Evolutionary conservation across 2,888 invertebrate species (phyloP).

Genomic region (Operophtera brumata): DNA sequence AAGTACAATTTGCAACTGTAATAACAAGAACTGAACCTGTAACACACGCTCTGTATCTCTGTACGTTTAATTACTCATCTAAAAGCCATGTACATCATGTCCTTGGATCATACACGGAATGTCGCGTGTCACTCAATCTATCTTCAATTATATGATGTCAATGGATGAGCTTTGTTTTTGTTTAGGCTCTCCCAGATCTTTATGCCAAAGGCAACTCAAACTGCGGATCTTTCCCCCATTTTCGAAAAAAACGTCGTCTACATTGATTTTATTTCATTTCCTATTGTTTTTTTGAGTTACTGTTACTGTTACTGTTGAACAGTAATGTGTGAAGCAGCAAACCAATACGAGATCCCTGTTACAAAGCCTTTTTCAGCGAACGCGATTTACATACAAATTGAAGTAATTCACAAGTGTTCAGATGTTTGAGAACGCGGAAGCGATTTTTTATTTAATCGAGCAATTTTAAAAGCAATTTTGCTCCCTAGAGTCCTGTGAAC

Average conservation of each 20-base stretch:
- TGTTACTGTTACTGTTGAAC: too few species aligned
- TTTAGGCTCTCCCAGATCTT: too few species aligned
- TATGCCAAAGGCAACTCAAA: too few species aligned
- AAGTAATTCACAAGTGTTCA: conserved; percentile 43
- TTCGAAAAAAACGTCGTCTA: too few species aligned
- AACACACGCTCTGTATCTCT: background rate
- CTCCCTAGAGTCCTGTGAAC: conserved; percentile 2
- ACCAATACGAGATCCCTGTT: conserved; percentile 7
- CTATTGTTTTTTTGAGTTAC: too few species aligned
- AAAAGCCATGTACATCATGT: background rate
- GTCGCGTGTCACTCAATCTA: conserved; percentile 7
- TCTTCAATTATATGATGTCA: conserved; percentile 9
- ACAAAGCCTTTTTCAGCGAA: conserved; percentile 33
- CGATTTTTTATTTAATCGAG: conserved; percentile 5
- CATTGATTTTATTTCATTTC: too few species aligned
- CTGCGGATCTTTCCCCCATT: too few species aligned
- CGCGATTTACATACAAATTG: conserved; percentile 46
- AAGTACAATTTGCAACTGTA: too few species aligned
- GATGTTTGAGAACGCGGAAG: conserved; percentile 33
- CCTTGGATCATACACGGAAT: conserved; percentile 15
- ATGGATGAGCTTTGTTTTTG: conserved; percentile 2
- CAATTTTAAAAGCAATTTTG: background rate
- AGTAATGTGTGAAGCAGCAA: background rate
- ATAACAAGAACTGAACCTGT: too few species aligned
- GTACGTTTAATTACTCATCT: background rate